These are phyloP conservation scores for Leuciscus idus DNA, from an alignment of 2,113 vertebrate species.

Conservation along the genomic window DNA sequence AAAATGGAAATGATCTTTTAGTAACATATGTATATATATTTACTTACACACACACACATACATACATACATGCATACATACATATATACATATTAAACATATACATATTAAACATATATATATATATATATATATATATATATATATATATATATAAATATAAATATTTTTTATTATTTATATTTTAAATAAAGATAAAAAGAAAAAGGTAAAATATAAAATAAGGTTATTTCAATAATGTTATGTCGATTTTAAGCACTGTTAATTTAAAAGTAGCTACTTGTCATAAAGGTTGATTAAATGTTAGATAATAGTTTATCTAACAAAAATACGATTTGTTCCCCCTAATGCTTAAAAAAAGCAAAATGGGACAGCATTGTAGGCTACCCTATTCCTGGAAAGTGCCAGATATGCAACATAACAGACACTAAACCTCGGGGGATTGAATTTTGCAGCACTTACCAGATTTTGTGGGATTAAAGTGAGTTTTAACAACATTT, in stretches of 20 bases:
- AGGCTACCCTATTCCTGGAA: constrained; percentile 1
- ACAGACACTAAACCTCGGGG: background rate
- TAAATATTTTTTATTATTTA: background rate
- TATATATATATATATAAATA: background rate
- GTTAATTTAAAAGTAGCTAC: background rate
- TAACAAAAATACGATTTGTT: background rate
- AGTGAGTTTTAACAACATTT: constrained; percentile 5
- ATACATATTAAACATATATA: too few relatives aligned
- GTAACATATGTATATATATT: too few relatives aligned
- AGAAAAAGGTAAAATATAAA: background rate
- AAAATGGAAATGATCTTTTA: background rate
- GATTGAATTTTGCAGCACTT: background rate
- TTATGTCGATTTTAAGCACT: background rate
- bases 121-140: too few relatives aligned
- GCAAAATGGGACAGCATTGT: background rate
- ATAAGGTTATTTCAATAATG: background rate
- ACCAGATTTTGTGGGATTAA: constrained; percentile 18
- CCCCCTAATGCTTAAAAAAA: background rate
- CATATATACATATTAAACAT: too few relatives aligned
- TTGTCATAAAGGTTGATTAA: background rate
- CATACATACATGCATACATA: too few relatives aligned
- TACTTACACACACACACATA: too few relatives aligned
- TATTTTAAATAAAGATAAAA: background rate
- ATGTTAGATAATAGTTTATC: background rate
- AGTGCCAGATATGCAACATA: background rate